Percentiles rank a stretch among this genome's conserved stretches.
These are phyloP conservation scores for Antheraea assamensis DNA, from an alignment of 2,888 invertebrate genomes.

Conservation along the genomic window DNA sequence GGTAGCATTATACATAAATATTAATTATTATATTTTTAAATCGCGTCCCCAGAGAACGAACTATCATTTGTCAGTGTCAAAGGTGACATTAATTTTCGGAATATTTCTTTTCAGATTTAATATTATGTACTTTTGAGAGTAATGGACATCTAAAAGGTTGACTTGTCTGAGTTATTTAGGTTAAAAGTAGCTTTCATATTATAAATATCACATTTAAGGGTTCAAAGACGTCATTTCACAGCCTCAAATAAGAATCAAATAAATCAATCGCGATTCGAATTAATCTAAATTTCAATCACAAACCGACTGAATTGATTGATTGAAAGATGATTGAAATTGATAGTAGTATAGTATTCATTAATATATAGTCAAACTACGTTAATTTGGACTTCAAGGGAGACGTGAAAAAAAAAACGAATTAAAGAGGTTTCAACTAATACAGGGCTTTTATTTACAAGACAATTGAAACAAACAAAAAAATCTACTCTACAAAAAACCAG, in stretches of 20 bases:
- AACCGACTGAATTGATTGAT: too few relatives aligned
- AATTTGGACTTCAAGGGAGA: too few relatives aligned
- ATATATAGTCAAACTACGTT: too few relatives aligned
- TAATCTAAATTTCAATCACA: too few relatives aligned
- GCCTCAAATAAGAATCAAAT: background rate
- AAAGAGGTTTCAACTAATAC: too few relatives aligned
- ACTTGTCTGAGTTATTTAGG: conserved; percentile 3
- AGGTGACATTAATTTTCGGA: conserved; percentile 13
- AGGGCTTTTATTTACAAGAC: too few relatives aligned
- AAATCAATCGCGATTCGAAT: background rate
- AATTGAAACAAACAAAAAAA: too few relatives aligned
- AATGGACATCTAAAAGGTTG: conserved; percentile 14
- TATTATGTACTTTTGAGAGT: conserved; percentile 3
- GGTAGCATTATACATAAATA: background rate
- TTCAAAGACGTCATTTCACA: background rate
- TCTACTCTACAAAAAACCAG: too few relatives aligned
- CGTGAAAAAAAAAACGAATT: too few relatives aligned
- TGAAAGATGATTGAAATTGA: too few relatives aligned
- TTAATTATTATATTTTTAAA: background rate
- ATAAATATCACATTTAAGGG: background rate
- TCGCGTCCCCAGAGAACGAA: background rate
- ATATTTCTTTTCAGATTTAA: conserved; percentile 13
- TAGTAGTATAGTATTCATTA: too few relatives aligned
- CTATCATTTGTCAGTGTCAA: conserved; percentile 10
- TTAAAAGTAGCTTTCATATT: conserved; percentile 1